Evolutionary conservation across 1,140 invertebrate genomes (phyloP).

Genomic region (Camponotus pennsylvanicus): DNA sequence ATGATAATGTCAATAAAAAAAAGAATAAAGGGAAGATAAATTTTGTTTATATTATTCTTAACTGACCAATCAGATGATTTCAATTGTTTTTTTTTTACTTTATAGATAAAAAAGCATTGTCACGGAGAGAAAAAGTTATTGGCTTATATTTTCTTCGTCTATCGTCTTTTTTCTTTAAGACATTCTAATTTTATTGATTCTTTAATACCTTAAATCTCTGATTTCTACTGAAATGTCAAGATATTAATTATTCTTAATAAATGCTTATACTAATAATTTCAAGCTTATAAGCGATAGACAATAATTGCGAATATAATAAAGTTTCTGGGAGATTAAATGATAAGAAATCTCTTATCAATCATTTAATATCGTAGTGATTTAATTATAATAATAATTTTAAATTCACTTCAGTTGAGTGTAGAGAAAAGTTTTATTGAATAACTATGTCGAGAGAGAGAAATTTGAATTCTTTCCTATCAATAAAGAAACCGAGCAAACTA

Average conservation of each 20-base stretch:
- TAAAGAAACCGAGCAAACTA: neutral
- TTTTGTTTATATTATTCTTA: neutral
- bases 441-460: neutral
- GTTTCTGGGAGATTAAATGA: slow-evolving; percentile 10
- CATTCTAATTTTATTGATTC: slow-evolving; percentile 11
- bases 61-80: neutral
- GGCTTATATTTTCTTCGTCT: slow-evolving; percentile 7
- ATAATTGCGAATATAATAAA: slow-evolving; percentile 7
- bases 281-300: neutral
- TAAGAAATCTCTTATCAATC: neutral
- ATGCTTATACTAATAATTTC: too few relatives aligned
- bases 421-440: neutral
- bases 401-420: neutral
- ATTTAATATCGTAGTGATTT: neutral
- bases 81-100: neutral
- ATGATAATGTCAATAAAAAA: slow-evolving; percentile 28
- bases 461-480: neutral
- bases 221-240: slow-evolving; percentile 21
- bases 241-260: slow-evolving; percentile 2
- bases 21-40: neutral
- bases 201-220: neutral
- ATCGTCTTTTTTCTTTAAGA: neutral
- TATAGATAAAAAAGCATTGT: neutral
- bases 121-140: neutral
- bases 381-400: slow-evolving; percentile 32